Percentiles rank a stretch among this genome's conserved stretches.
Evolutionary conservation across 2,888 invertebrate genomes (phyloP).

Genomic region (Pammene aurita): DNA sequence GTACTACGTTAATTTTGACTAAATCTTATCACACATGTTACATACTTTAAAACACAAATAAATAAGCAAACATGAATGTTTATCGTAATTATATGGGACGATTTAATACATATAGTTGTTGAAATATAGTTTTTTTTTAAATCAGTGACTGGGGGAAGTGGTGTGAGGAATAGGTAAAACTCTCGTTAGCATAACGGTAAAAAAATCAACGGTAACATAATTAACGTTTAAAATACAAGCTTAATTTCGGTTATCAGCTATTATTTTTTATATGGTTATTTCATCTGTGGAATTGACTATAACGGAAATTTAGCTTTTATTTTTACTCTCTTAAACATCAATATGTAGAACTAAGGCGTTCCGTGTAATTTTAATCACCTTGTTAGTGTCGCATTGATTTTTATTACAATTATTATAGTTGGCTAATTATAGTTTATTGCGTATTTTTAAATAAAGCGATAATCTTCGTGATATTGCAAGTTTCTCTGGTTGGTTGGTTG

Average conservation of each 20-base stretch:
- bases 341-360: constrained; percentile 31
- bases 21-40: too few relatives aligned
- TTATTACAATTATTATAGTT: constrained; percentile 71
- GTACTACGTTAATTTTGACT: too few relatives aligned
- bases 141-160: constrained; percentile 74
- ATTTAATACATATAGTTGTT: constrained; percentile 30
- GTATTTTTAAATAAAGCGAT: constrained; percentile 76
- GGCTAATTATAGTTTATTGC: constrained; percentile 74
- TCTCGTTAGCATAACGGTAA: constrained; percentile 21
- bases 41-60: too few relatives aligned
- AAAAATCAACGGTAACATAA: constrained; percentile 19
- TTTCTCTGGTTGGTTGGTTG: constrained; percentile 79
- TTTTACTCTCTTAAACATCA: constrained; percentile 32
- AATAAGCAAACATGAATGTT: too few relatives aligned
- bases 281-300: neutral
- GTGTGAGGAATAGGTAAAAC: constrained; percentile 62
- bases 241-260: constrained; percentile 34
- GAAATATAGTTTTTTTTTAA: constrained; percentile 37
- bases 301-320: constrained; percentile 36
- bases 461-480: constrained; percentile 73
- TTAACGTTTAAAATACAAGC: constrained; percentile 29
- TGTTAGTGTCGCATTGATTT: constrained; percentile 64
- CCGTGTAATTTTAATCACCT: constrained; percentile 47
- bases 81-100: neutral
- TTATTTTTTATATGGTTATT: neutral